Evolutionary conservation across 2,888 invertebrate genomes (phyloP).

Genomic region (Leistus spinibarbis): DNA sequence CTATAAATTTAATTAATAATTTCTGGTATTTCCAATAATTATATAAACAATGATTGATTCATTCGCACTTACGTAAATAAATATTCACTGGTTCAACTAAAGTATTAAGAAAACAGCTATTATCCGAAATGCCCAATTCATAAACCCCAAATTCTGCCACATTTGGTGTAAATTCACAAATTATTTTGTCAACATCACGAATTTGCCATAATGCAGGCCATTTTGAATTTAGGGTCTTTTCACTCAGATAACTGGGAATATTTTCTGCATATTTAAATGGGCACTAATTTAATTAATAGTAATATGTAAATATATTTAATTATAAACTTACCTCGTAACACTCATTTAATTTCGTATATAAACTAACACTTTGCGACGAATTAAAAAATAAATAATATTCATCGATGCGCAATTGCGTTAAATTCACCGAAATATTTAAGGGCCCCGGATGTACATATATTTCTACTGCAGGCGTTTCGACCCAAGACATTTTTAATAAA

Average conservation of each 20-base stretch:
- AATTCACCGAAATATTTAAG: constrained; percentile 58
- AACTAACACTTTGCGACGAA: constrained; percentile 55
- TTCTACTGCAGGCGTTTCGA: constrained; percentile 63
- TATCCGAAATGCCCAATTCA: constrained; percentile 62
- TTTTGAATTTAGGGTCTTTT: constrained; percentile 59
- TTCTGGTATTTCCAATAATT: constrained; percentile 10
- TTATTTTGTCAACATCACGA: constrained; percentile 54
- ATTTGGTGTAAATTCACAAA: constrained; percentile 65
- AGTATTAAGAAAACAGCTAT: constrained; percentile 62
- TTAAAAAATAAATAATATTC: constrained; percentile 67
- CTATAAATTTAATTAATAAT: constrained; percentile 19
- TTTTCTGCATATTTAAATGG: not conserved
- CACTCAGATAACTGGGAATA: not conserved
- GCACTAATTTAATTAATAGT: not conserved
- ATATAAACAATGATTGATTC: not conserved
- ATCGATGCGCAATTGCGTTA: constrained; percentile 67
- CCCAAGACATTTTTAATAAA: constrained; percentile 59
- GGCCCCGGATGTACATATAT: constrained; percentile 52
- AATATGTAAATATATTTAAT: not conserved
- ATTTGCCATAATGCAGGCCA: constrained; percentile 55
- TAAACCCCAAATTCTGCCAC: constrained; percentile 78
- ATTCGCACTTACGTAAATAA: constrained; percentile 67
- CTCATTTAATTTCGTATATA: constrained; percentile 72
- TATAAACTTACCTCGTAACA: constrained; percentile 68
- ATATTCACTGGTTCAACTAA: constrained; percentile 71